Conservation (phyloP, 2,888 invertebrate species). For the Caenorhabditis sulstoni region DNA sequence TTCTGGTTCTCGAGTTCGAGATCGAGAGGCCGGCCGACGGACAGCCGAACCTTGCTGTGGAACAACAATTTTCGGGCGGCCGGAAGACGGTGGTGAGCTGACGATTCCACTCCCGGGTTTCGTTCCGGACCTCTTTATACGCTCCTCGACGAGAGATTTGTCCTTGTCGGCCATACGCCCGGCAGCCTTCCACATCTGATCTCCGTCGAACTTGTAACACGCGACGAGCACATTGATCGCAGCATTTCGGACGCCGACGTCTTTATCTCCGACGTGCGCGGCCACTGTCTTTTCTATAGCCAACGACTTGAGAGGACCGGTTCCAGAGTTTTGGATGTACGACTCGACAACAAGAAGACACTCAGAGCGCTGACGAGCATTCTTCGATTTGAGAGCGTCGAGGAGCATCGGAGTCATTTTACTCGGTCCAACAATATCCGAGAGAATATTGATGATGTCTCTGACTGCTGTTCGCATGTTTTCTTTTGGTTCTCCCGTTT, state of each 20-base stretch:
- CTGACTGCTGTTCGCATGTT: conserved; percentile 61
- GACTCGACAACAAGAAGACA: conserved; percentile 94
- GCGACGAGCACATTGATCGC: conserved; percentile 94
- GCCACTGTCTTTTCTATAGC: conserved; percentile 91
- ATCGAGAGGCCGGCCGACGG: conserved; percentile 38
- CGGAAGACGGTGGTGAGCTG: conserved; percentile 20
- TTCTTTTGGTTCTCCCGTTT: conserved; percentile 83
- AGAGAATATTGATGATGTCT: conserved; percentile 65
- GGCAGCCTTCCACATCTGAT: conserved; percentile 81
- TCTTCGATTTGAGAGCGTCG: conserved; percentile 96
- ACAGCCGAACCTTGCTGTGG: conserved; percentile 54
- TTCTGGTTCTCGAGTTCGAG: conserved; percentile 51
- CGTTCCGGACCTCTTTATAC: conserved; percentile 90
- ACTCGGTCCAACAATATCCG: conserved; percentile 64
- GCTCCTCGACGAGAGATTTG: conserved; percentile 92
- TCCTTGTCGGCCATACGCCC: conserved; percentile 85
- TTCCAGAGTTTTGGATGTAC: conserved; percentile 86
- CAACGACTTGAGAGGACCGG: conserved; percentile 84
- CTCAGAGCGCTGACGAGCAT: conserved; percentile 95
- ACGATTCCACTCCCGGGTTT: conserved; percentile 59
- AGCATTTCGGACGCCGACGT: conserved; percentile 95
- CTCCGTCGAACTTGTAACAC: conserved; percentile 92
- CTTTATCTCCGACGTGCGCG: conserved; percentile 94
- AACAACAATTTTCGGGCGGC: conserved; percentile 66
- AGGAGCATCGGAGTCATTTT: conserved; percentile 66